Conservation (phyloP, 2,113 vertebrate species). For the Grantiella picta region DNA sequence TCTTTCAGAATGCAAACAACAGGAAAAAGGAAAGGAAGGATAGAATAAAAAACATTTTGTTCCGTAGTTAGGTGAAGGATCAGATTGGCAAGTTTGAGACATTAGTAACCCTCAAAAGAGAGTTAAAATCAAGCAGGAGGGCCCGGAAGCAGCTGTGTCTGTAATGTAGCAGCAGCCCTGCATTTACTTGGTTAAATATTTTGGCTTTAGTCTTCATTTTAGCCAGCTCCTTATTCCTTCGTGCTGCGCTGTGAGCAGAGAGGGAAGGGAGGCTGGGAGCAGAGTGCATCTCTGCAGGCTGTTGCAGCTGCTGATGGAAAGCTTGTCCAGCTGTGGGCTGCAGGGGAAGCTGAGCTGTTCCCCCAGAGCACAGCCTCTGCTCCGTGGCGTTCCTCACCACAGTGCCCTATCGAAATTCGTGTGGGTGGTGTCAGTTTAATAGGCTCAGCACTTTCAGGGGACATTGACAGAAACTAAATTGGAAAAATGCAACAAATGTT, state of each 20-base stretch:
- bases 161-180: not conserved
- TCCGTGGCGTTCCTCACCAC: conserved; percentile 21
- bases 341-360: not conserved
- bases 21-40: not conserved
- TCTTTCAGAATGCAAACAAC: not conserved
- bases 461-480: conserved; percentile 73
- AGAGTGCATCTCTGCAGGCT: not conserved
- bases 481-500: conserved; percentile 74
- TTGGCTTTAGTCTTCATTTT: not conserved
- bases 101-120: not conserved
- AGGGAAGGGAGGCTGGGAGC: not conserved
- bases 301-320: not conserved
- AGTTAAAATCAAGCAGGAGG: not conserved
- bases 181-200: not conserved
- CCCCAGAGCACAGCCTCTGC: not conserved
- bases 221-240: not conserved
- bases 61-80: not conserved
- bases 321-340: not conserved
- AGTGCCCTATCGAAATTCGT: conserved; percentile 59
- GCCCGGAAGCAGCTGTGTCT: not conserved
- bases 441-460: conserved; percentile 72
- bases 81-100: not conserved
- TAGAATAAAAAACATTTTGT: not conserved
- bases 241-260: not conserved
- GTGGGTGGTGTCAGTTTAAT: conserved; percentile 65